phyloP scores from a whole-genome alignment of 2,888 invertebrate species.

The Chymomyza amoena region DNA sequence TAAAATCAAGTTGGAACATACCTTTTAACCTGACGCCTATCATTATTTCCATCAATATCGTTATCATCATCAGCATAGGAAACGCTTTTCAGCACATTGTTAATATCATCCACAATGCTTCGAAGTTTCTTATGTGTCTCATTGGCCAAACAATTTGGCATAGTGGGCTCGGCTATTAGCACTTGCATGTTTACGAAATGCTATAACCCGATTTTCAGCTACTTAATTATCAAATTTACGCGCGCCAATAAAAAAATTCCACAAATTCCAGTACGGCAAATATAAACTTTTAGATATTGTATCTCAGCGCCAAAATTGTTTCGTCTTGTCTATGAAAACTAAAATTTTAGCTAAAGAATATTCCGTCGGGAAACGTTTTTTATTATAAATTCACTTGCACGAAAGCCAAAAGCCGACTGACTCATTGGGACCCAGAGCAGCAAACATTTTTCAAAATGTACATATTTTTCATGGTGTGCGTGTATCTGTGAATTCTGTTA shows the following conservation, averaged over 20 bases:
- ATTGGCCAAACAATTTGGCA: conserved; percentile 35
- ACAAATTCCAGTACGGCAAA: conserved; percentile 58
- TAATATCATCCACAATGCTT: conserved; percentile 47
- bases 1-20: conserved; percentile 19
- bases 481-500: conserved; percentile 30
- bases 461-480: conserved; percentile 27
- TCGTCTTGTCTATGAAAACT: not conserved
- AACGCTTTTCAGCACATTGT: conserved; percentile 36
- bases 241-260: conserved; percentile 59
- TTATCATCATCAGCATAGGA: conserved; percentile 28
- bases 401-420: conserved; percentile 47
- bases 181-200: conserved; percentile 59
- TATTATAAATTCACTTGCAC: conserved; percentile 19
- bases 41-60: conserved; percentile 21
- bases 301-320: conserved; percentile 43
- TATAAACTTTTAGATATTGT: conserved; percentile 49
- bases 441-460: conserved; percentile 31
- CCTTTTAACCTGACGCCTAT: conserved; percentile 21
- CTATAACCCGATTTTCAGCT: conserved; percentile 39
- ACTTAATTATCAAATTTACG: conserved; percentile 33
- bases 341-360: conserved; percentile 15
- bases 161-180: conserved; percentile 45
- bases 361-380: conserved; percentile 15
- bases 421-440: conserved; percentile 24
- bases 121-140: conserved; percentile 36